A percentile compares a stretch with the other conserved stretches of the same genome.
Conservation (phyloP, 2,888 invertebrate species). For the Erebia aethiops region DNA sequence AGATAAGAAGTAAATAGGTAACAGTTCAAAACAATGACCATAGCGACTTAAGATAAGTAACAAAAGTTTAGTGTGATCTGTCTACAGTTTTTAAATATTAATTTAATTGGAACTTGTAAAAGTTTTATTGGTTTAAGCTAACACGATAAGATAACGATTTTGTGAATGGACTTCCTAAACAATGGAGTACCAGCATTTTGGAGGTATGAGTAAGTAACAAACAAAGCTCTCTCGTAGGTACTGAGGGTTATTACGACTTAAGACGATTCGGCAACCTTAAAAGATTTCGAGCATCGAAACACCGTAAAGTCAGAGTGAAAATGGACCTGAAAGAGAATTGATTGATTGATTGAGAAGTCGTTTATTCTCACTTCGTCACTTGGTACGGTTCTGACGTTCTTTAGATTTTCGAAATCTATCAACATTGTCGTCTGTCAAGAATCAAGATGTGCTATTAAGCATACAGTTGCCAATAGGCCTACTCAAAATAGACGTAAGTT, state of each 20-base stretch:
- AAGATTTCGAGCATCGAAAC: too few species aligned
- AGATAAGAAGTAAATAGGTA: neutral
- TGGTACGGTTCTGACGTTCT: too few species aligned
- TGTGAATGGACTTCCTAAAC: slow-evolving; percentile 1
- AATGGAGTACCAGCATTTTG: neutral
- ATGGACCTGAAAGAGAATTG: neutral
- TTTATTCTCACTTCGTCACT: too few species aligned
- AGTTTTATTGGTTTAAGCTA: slow-evolving; percentile 1
- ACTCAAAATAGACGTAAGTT: neutral
- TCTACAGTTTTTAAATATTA: neutral
- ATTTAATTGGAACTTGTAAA: neutral
- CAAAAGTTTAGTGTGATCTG: neutral
- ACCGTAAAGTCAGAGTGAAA: too few species aligned
- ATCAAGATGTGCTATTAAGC: too few species aligned
- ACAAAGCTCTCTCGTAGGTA: neutral
- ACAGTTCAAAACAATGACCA: neutral
- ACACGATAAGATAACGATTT: slow-evolving; percentile 1
- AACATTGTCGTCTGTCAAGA: too few species aligned
- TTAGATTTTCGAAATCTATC: too few species aligned
- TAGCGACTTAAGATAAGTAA: neutral
- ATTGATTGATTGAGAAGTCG: too few species aligned
- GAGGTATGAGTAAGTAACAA: neutral
- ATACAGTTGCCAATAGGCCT: neutral
- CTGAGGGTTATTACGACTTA: too few species aligned
- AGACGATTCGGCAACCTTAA: too few species aligned